Percentiles rank a stretch among this genome's conserved stretches.
These are phyloP conservation scores for Forbesichthys agassizii DNA, from an alignment of 2,113 vertebrate genomes.

Conservation along the genomic window DNA sequence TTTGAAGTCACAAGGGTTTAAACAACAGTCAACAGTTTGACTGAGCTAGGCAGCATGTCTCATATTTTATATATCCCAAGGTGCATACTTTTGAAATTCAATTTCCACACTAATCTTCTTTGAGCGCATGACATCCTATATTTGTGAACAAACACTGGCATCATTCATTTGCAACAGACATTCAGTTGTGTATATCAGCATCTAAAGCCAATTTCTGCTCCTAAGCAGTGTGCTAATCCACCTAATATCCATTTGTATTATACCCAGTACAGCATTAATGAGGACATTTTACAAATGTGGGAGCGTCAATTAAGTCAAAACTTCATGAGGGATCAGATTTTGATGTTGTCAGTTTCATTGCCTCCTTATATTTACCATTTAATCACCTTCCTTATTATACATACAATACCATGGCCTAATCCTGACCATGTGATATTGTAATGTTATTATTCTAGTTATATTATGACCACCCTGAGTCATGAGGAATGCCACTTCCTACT, in stretches of 20 bases:
- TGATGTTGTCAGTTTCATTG: conserved; percentile 27
- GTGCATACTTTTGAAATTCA: conserved; percentile 66
- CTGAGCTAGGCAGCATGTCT: conserved; percentile 32
- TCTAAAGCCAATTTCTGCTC: conserved; percentile 69
- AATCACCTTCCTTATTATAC: conserved; percentile 25
- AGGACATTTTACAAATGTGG: conserved; percentile 61
- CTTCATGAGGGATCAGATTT: conserved; percentile 49
- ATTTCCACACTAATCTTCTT: conserved; percentile 68
- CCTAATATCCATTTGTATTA: conserved; percentile 73
- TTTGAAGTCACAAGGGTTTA: conserved; percentile 17
- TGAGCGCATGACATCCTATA: conserved; percentile 54
- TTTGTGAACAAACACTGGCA: conserved; percentile 62
- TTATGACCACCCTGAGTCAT: no score
- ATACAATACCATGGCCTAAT: conserved; percentile 12
- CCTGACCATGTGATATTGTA: conserved; percentile 5
- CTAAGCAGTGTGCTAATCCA: conserved; percentile 63
- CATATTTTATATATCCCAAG: conserved; percentile 60
- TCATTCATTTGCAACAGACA: conserved; percentile 69
- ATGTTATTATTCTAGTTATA: no score
- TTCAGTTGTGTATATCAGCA: conserved; percentile 68
- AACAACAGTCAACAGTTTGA: conserved; percentile 27
- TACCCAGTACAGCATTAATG: conserved; percentile 61
- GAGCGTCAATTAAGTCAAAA: conserved; percentile 54
- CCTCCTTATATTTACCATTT: conserved; percentile 23
- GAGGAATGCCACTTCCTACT: no score